Base-by-base conservation (phyloP, 2,113 vertebrate species). In the Bettongia penicillata region DNA sequence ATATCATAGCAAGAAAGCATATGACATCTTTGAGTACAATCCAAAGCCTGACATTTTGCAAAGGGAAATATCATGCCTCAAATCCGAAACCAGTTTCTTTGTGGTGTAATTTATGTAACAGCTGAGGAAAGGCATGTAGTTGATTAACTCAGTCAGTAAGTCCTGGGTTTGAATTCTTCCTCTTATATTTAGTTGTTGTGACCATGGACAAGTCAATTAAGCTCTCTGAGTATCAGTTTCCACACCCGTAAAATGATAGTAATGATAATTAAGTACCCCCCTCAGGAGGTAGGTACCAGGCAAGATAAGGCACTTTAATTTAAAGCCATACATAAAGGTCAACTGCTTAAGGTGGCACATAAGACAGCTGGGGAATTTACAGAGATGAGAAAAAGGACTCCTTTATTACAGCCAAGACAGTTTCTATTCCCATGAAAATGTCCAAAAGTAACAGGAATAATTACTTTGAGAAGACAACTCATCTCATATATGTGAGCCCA, bases 1-100 rank as follows among this genome's bases (percentile, higher is more conserved):
- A 90, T 25, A 94, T 98, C 97, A 96, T 37, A 91, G 94, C 91
- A 53, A 89, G 95, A 94, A 93, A 97, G 97, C 96, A 93, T 95
- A 94, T 31, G 96, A 97, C 97, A 97, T 94, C 2, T 52, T 77
- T 91, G 93, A 97, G 90, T 92, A 55, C 50, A 61, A 48, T 89
- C 94, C 91, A 94, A 95, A 47, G 28, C 26, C 28, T 93, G 93
- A 93, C 89, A 96, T 97, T 97, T 97, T 52, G 37, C 68, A 84
- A 84, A 19, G 19, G 19, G 68, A 84, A 84, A 53, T 52, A 91
- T 8, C 51, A 55, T 57, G 91, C 90, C n/a, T 91, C 52, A 52
- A 93, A 94, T 91, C 95, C 95, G 37, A 84, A 84, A 23, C 68
- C 6, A 84, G 19, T 1, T 84, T 84, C 68, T 8, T 43, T 43